Evolutionary conservation across 2,113 vertebrate genomes (phyloP).

Genomic region (Platanista minor): DNA sequence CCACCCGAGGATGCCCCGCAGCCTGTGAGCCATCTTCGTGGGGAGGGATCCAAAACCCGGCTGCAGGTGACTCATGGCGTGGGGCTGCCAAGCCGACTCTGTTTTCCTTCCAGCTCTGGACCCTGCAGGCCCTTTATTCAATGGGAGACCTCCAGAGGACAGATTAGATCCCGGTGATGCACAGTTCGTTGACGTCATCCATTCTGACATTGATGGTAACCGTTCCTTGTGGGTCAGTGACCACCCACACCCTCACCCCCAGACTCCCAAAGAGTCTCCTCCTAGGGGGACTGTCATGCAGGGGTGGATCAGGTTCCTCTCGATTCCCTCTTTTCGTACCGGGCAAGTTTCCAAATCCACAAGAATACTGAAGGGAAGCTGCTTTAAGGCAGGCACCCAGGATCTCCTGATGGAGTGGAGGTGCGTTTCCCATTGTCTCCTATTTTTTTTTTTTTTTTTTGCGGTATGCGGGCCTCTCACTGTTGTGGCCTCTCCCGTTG

Average conservation of each 20-base stretch:
- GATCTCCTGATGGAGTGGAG: background rate
- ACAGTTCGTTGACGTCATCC: conserved; percentile 93
- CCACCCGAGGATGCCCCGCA: background rate
- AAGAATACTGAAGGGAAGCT: background rate
- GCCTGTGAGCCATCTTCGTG: background rate
- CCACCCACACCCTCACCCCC: background rate
- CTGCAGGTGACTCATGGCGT: conserved; percentile 36
- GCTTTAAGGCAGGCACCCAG: background rate
- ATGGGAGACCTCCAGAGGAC: conserved; percentile 80
- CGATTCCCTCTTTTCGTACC: background rate
- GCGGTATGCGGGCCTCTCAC: too few relatives aligned
- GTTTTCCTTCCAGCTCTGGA: conserved; percentile 87
- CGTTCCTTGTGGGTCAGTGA: background rate
- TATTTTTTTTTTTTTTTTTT: background rate
- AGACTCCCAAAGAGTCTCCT: background rate
- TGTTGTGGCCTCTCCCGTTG: too few relatives aligned
- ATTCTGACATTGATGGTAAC: conserved; percentile 92
- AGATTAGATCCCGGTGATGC: conserved; percentile 90
- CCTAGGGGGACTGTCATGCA: background rate
- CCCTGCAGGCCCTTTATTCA: conserved; percentile 92
- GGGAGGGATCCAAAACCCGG: background rate
- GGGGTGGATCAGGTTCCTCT: background rate
- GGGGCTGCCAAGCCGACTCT: background rate
- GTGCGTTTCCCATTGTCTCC: background rate
- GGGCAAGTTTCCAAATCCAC: background rate